Base-by-base conservation (phyloP, 2,113 vertebrate species). In the Perccottus glenii region DNA sequence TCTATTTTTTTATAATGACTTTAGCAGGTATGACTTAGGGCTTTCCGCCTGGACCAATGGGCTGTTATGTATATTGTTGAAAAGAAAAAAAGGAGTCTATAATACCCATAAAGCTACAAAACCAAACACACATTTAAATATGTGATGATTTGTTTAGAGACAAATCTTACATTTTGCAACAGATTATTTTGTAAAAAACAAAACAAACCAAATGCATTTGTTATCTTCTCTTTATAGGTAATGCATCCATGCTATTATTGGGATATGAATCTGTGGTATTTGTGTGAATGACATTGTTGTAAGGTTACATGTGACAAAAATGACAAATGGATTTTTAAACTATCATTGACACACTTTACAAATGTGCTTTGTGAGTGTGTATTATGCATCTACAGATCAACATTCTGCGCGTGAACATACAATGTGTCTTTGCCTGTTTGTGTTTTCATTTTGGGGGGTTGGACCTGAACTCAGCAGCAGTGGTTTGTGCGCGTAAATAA, bases 301-400 rank as follows among this genome's bases (percentile, higher is more conserved):
- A 50, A 46, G 74, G 70, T 79, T 71, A 84, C 75, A 80, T 73
- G 77, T 74, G 72, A 84, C 78, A 85, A 79, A 77, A 70, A 67
- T 88, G 88, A 92, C 73, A 83, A 91, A 92, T 88, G 63, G 62
- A 33, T 83, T 88, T 70, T 56, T 44, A 87, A 90, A 90, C 73
- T 58, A 15, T 8, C 59, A 58, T 43, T 90, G 86, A 90, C 85
- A 77, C 60, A 40, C 53, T 70, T 48, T 71, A 72, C 72, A 77
- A 87, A 58, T 65, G 36, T 48, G 71, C 61, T 78, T 55, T 48
- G 52, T 73, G 71, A 60, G n/a, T 55, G 33, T 38, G 52, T 72
- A 86, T 71, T 77, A 73, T 72, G 57, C 60, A 69, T 81, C 69
- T 45, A 51, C 56, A 80, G 76, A 74, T 44, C 40, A 45, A 12